Base-by-base conservation (phyloP, 2,888 invertebrate genomes). In the Lepidocyrtoides sp. region DNA sequence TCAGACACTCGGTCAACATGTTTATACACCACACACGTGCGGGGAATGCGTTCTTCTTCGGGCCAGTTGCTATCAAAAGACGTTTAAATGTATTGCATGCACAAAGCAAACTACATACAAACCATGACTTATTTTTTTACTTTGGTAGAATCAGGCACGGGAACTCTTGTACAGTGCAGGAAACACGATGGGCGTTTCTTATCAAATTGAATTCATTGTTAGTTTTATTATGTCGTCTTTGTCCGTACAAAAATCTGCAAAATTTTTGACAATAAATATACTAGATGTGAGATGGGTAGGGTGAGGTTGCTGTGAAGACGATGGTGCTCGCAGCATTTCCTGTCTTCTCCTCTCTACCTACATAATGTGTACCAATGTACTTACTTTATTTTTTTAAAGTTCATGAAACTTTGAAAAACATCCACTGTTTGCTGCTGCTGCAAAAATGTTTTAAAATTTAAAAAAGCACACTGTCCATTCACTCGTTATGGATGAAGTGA, bases 1-100 rank as follows among this genome's bases (percentile, higher is more conserved):
- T 93, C 10, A 94, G 91, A 54, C 94, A 93, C 91, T 94, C 94
- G 0, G 94, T 93, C 17, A 94, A 60, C 94, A 94, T 93, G 36
- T 44, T 66, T 44, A 14, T 5, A 14, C 29, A 5, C 23, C 4
- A 7, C 54, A 8, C 14, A 32, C 29, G 26, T 26, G 8, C 14
- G 32, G 10, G 7, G 7, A 5, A 29, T n/a, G 14, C 14, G n/a
- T 10, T 63, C n/a, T 51, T 51, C 51, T 60, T 44, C 51, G 3
- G n/a, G 0, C 26, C 51, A 26, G 20, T 17, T 23, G 32, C 63
- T 63, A 14, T 0, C n/a, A 51, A 32, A 32, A n/a, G 63, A 57
- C 57, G 57, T 23, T 57, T 23, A 12, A 3, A 17, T 23, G 23
- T 5, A 20, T 0, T 26, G 23, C 3, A 23, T 57, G 57, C 57